Percentiles rank a stretch among this genome's conserved stretches.
Conservation (phyloP, 1,140 invertebrate species). For the Contarinia nasturtii region DNA sequence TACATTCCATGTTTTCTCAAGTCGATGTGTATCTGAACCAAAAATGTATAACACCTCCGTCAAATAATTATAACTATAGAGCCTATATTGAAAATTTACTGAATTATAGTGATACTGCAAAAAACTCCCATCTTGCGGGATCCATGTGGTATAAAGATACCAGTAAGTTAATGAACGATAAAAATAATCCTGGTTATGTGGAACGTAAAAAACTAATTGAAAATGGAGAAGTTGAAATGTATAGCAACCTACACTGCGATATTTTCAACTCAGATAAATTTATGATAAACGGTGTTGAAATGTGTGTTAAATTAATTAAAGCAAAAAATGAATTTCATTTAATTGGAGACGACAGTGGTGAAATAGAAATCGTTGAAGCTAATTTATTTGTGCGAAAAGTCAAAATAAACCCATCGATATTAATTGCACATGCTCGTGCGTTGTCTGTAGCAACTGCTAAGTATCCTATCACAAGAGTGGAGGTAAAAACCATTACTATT, state of each 20-base stretch:
- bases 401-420: slow-evolving; percentile 16
- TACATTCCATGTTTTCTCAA: not conserved
- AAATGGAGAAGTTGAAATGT: not conserved
- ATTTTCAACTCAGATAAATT: slow-evolving; percentile 18
- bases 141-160: not conserved
- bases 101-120: not conserved
- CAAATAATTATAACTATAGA: not conserved
- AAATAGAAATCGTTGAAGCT: slow-evolving; percentile 7
- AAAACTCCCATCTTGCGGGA: not conserved
- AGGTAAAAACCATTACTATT: slow-evolving; percentile 20
- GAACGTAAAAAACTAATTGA: not conserved
- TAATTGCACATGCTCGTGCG: slow-evolving; percentile 18
- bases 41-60: not conserved
- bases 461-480: slow-evolving; percentile 21
- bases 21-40: not conserved
- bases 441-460: slow-evolving; percentile 19
- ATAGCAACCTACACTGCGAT: not conserved
- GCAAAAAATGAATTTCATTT: slow-evolving; percentile 18
- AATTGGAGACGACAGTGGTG: slow-evolving; percentile 12
- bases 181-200: not conserved
- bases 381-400: slow-evolving; percentile 15
- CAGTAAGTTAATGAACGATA: not conserved
- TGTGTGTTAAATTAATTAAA: slow-evolving; percentile 17
- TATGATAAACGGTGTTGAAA: slow-evolving; percentile 21
- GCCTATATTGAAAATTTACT: no score